Evolutionary conservation across 2,888 invertebrate species (phyloP).

Genomic region (Synanthedon vespiformis): DNA sequence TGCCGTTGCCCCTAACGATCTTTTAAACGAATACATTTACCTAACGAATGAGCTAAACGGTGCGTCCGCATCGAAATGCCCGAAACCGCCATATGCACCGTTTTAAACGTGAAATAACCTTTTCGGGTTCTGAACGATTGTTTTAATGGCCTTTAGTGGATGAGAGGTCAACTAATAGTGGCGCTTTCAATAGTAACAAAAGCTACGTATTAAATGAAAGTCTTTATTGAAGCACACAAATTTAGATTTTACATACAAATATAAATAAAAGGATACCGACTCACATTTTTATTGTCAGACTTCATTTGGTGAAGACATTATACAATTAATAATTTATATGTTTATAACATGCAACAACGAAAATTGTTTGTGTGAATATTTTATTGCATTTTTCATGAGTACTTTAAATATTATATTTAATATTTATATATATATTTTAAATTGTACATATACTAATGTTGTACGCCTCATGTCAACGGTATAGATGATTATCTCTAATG

Average conservation of each 20-base stretch:
- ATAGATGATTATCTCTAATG: conserved; percentile 68
- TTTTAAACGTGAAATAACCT: neutral
- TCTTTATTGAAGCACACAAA: no score
- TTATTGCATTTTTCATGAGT: neutral
- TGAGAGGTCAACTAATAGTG: no score
- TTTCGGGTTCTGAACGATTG: neutral
- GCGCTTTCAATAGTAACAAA: no score
- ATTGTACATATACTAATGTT: neutral
- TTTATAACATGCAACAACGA: no score
- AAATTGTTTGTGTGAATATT: no score
- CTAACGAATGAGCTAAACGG: conserved; percentile 1
- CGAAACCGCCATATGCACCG: neutral
- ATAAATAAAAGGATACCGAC: no score
- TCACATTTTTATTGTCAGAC: no score
- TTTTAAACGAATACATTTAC: conserved; percentile 16
- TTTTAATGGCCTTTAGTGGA: neutral
- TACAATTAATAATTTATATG: no score
- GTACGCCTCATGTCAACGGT: conserved; percentile 22
- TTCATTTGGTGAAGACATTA: no score
- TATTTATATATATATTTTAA: neutral
- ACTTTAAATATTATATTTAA: no score
- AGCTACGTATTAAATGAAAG: no score
- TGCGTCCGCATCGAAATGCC: neutral
- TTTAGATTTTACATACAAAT: no score
- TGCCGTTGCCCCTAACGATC: conserved; percentile 22